Conservation (phyloP, 2,113 vertebrate genomes). For the Carlito syrichta region DNA sequence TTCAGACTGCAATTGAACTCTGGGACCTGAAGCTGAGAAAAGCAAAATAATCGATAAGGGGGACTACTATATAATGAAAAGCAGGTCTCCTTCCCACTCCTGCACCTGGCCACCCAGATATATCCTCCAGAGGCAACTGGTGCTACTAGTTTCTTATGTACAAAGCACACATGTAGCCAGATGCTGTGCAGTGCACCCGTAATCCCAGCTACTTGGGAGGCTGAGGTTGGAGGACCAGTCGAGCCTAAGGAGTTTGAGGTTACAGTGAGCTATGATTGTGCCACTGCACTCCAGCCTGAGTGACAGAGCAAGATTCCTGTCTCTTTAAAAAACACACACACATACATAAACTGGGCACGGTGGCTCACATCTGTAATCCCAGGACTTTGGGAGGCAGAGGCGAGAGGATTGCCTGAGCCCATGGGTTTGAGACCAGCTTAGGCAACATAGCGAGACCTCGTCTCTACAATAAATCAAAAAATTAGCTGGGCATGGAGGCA, state of each 20-base stretch:
- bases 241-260: background rate
- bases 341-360: no score
- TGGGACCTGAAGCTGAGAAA: background rate
- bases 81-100: background rate
- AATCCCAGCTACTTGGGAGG: background rate
- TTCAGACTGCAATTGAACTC: background rate
- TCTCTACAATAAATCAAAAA: no score
- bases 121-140: background rate
- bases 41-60: background rate
- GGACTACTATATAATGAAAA: background rate
- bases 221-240: background rate
- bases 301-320: no score
- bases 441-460: no score
- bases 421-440: no score
- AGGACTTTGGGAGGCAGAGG: no score
- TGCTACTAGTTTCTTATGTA: background rate
- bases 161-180: background rate
- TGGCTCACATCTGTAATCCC: no score
- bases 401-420: no score
- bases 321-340: no score
- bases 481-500: no score
- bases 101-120: background rate
- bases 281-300: no score
- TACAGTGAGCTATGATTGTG: no score
- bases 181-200: background rate